phyloP scores from a whole-genome alignment of 2,888 invertebrate species.

The Pristionchus entomophagus region DNA sequence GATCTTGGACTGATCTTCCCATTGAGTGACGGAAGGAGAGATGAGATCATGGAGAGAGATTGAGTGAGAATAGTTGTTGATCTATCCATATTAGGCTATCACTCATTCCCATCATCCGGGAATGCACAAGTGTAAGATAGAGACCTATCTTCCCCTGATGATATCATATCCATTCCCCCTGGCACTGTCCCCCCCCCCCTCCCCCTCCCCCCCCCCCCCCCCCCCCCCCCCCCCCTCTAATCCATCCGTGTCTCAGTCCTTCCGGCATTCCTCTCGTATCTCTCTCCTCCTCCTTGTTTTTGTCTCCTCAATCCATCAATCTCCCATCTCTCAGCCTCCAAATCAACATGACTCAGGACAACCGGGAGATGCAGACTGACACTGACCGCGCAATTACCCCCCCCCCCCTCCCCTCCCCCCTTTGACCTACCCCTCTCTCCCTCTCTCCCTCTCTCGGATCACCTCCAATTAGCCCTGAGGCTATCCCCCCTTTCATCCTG shows the following conservation, averaged over 20 bases:
- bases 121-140: background rate
- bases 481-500: constrained; percentile 9
- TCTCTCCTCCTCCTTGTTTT: constrained; percentile 30
- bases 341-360: background rate
- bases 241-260: too few relatives aligned
- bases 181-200: background rate
- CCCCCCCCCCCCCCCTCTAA: too few relatives aligned
- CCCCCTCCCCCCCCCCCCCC: background rate
- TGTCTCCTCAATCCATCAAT: constrained; percentile 10
- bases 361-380: background rate
- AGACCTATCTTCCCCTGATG: too few relatives aligned
- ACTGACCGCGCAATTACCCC: background rate
- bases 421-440: constrained; percentile 43
- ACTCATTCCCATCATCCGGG: background rate
- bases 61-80: background rate
- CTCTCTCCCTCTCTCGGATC: constrained; percentile 37
- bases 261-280: constrained; percentile 22
- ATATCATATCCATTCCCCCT: background rate
- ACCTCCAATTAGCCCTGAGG: background rate
- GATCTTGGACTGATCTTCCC: too few relatives aligned
- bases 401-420: constrained; percentile 10
- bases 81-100: background rate
- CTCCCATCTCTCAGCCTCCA: background rate
- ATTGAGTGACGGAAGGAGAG: constrained; percentile 24
- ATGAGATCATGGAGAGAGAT: constrained; percentile 9